Conservation (phyloP, 30 jellyfish, hydroid and myxozoan species). For the Hydractinia echinata region DNA sequence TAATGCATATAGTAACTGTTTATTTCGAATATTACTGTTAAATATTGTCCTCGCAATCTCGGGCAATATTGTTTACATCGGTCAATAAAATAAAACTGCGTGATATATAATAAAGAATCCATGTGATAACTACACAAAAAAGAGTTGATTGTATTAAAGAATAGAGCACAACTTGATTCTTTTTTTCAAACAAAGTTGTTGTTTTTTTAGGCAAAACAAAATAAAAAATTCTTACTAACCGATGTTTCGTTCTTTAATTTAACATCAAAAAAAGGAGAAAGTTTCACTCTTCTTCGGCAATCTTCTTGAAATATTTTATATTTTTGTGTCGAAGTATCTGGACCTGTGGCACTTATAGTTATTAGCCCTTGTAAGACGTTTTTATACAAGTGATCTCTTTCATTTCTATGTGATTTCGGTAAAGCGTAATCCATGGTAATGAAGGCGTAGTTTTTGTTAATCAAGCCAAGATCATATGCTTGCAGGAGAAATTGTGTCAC, state of each 20-base stretch:
- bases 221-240: conserved; percentile 31
- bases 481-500: conserved; percentile 38
- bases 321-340: not conserved
- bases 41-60: too few species aligned
- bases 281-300: conserved; percentile 50
- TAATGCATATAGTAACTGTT: too few species aligned
- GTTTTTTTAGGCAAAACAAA: too few species aligned
- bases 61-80: too few species aligned
- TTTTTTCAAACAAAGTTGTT: too few species aligned
- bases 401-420: conserved; percentile 33
- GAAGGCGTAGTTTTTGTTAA: conserved; percentile 46
- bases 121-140: too few species aligned
- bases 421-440: conserved; percentile 60
- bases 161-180: too few species aligned
- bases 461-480: conserved; percentile 62
- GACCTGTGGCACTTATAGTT: conserved; percentile 5
- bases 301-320: conserved; percentile 9
- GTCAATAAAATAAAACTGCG: too few species aligned
- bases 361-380: conserved; percentile 10
- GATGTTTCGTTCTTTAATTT: conserved; percentile 29
- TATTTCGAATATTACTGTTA: too few species aligned
- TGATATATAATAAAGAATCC: too few species aligned
- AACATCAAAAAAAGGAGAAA: conserved; percentile 54
- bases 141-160: too few species aligned
- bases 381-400: not conserved